Base-by-base conservation (phyloP, 1,140 invertebrate species). In the Zaprionus gabonicus region DNA sequence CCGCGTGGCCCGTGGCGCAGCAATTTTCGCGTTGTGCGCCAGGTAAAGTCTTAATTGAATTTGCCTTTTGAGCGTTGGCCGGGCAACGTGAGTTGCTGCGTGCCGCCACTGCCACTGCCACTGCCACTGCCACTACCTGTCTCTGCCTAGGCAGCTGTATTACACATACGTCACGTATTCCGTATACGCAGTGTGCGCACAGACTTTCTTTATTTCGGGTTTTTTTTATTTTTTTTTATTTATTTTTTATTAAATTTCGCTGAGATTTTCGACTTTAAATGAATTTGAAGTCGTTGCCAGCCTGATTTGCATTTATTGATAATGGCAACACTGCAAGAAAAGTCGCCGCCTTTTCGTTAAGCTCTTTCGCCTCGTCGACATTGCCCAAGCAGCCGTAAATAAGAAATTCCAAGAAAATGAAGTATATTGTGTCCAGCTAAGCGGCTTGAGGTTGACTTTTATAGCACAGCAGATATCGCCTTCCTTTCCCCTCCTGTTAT, bases 31-130 rank as follows among this genome's bases (percentile, higher is more conserved):
- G 56, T 46, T 46, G 41, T 79, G 76, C 55, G 81, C 64, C 75
- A 86, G 82, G 82, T 76, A 85, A 75, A 66, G 76, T 73, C 82
- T 86, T 85, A 86, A 85, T 85, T 85, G 71, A 86, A 85, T 85
- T 86, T 71, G 53, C 49, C 64, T 79, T 66, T 72, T 63, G 62
- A 66, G 67, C 75, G 82, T 84, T 84, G 78, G 78, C 82, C 44
- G 9, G 78, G 82, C 49, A 82, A 82, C 80, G 63, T 53, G 12
- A 15, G 12, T 17, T n/a, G 53, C 51, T 57, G 44, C 34, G 20
- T 20, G n/a, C 36, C 4, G 34, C 15, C 28, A 27, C 23, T 13
- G 34, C 15, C 28, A 27, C 4, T 41, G 13, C 38, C 15, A 4
- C 4, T 25, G 34, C 15, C 28, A 27, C 4, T 41, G 13, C 38